phyloP scores from a whole-genome alignment of 92 coral and sea anemone genomes.

The Porites rus region DNA sequence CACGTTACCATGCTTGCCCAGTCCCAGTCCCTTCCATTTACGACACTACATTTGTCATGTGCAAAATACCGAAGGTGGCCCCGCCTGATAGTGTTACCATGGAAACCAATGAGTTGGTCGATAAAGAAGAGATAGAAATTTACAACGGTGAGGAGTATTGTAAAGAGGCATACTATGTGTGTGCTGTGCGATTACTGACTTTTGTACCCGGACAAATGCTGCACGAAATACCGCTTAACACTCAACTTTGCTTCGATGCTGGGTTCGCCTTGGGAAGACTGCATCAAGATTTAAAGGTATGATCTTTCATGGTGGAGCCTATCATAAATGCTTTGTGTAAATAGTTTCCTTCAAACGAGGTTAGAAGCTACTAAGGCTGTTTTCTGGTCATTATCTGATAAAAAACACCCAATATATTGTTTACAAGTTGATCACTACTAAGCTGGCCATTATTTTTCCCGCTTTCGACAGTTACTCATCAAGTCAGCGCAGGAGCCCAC shows the following conservation, averaged over 20 bases:
- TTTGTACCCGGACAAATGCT: conserved; percentile 70
- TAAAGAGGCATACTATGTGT: conserved; percentile 37
- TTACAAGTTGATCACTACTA: too few species aligned
- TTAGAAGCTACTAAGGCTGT: too few species aligned
- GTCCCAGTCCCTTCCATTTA: conserved; percentile 26
- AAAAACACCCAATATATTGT: too few species aligned
- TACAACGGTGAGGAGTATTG: conserved; percentile 38
- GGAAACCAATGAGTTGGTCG: neutral
- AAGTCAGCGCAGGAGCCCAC: too few species aligned
- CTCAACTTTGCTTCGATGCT: conserved; percentile 18
- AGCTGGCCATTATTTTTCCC: too few species aligned
- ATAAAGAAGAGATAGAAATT: conserved; percentile 23
- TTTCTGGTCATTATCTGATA: too few species aligned
- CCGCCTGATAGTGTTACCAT: neutral
- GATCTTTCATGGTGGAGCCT: too few species aligned
- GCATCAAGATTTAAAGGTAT: conserved; percentile 46
- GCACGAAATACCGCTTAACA: conserved; percentile 57
- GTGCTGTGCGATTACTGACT: conserved; percentile 66
- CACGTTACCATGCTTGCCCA: conserved; percentile 34
- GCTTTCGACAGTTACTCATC: too few species aligned
- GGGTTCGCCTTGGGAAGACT: conserved; percentile 39
- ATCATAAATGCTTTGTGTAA: too few species aligned
- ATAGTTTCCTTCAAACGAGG: too few species aligned
- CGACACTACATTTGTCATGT: conserved; percentile 13
- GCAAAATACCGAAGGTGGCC: conserved; percentile 20